phyloP scores from a whole-genome alignment of 2,113 vertebrate species.

The Thamnophis sirtalis region DNA sequence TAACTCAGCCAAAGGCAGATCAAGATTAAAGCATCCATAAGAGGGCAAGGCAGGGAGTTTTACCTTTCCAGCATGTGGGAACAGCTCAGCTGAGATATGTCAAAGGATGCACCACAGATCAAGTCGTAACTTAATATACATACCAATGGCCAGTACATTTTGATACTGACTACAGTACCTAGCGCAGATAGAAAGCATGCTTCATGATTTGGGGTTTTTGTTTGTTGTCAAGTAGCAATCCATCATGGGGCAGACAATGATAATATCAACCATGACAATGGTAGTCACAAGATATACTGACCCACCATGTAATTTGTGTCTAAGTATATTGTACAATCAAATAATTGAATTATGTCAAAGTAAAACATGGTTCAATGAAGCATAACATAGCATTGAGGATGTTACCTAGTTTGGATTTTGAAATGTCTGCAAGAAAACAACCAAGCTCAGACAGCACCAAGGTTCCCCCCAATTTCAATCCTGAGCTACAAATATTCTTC shows the following conservation, averaged over 20 bases:
- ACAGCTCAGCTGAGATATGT: neutral
- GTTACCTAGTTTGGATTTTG: neutral
- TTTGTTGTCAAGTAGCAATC: neutral
- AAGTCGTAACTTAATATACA: neutral
- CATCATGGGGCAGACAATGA: neutral
- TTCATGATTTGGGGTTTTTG: neutral
- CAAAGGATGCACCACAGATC: neutral
- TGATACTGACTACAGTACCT: neutral
- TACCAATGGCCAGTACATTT: neutral
- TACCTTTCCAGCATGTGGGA: neutral
- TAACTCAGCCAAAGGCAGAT: neutral
- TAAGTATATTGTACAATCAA: neutral
- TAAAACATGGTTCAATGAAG: neutral
- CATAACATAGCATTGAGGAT: neutral
- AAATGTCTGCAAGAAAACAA: neutral
- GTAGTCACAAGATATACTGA: neutral
- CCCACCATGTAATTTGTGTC: neutral
- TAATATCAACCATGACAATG: neutral
- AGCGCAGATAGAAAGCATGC: neutral
- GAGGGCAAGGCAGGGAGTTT: neutral
- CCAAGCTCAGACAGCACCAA: neutral
- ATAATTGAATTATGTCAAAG: neutral
- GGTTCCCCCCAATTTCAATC: neutral
- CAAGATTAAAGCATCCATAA: neutral
- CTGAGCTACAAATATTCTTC: neutral